Evolutionary conservation across 1,140 invertebrate species (phyloP).

Genomic region (Papilio xuthus): DNA sequence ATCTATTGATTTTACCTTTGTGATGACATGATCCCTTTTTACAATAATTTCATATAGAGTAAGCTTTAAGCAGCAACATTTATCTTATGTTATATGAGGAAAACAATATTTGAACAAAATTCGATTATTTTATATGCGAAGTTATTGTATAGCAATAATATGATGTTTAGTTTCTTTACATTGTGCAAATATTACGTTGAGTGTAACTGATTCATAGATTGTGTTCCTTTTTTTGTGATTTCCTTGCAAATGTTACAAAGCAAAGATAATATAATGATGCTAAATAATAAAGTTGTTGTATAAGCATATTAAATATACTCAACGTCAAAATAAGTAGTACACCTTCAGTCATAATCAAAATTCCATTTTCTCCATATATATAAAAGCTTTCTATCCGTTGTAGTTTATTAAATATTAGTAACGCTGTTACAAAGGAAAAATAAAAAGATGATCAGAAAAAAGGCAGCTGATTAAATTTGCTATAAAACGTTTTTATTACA

Average conservation of each 20-base stretch:
- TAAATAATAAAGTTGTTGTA: neutral
- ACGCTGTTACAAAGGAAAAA: too few species aligned
- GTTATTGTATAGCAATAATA: neutral
- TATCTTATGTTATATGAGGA: neutral
- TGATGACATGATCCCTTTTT: neutral
- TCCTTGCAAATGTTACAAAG: neutral
- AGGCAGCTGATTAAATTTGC: too few species aligned
- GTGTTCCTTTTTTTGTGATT: neutral
- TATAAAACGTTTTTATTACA: too few species aligned
- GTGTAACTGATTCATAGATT: neutral
- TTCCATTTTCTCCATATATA: too few species aligned
- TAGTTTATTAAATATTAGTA: too few species aligned
- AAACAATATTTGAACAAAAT: neutral
- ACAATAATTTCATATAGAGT: neutral
- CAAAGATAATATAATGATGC: neutral
- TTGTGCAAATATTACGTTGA: neutral
- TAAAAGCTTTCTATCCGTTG: neutral
- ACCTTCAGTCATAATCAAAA: too few species aligned
- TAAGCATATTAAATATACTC: too few species aligned
- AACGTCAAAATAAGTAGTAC: too few species aligned
- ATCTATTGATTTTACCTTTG: neutral
- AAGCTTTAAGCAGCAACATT: neutral
- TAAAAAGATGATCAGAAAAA: neutral
- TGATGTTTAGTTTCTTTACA: neutral
- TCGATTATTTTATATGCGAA: slow-evolving; percentile 5